These are phyloP conservation scores for Embidobia sp. DNA, from an alignment of 2,888 invertebrate genomes.

Conservation along the genomic window DNA sequence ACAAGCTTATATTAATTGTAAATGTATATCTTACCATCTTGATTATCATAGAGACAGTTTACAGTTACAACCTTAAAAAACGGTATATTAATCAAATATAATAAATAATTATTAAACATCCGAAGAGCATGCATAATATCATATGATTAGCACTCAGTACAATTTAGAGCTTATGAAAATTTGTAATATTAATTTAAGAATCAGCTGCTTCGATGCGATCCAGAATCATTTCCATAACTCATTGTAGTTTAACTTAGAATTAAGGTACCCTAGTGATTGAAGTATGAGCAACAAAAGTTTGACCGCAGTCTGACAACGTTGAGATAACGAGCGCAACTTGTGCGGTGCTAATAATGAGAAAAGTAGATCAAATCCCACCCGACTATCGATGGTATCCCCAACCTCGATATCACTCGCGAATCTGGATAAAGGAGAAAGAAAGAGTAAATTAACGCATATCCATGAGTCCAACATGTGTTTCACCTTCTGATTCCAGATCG, in stretches of 20 bases:
- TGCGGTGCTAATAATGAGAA: slow-evolving; percentile 28
- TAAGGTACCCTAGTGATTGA: slow-evolving; percentile 21
- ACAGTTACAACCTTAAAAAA: slow-evolving; percentile 40
- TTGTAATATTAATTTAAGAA: slow-evolving; percentile 51
- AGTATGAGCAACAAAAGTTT: slow-evolving; percentile 14
- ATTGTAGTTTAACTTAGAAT: slow-evolving; percentile 40
- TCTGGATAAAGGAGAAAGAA: slow-evolving; percentile 49
- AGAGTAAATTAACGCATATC: slow-evolving; percentile 44
- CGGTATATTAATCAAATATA: slow-evolving; percentile 26
- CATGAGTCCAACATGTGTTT: slow-evolving; percentile 70
- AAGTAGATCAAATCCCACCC: too few relatives aligned
- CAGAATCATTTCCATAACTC: slow-evolving; percentile 69
- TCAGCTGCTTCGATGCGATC: slow-evolving; percentile 73
- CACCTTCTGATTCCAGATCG: slow-evolving; percentile 89
- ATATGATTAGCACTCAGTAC: slow-evolving; percentile 48
- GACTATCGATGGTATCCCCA: too few relatives aligned
- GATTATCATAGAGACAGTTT: slow-evolving; percentile 18
- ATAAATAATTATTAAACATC: slow-evolving; percentile 41
- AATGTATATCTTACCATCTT: slow-evolving; percentile 27
- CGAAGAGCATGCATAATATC: slow-evolving; percentile 54
- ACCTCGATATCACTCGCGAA: too few relatives aligned
- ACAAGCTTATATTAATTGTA: slow-evolving; percentile 41
- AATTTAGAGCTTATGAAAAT: slow-evolving; percentile 52
- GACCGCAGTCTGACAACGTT: slow-evolving; percentile 15
- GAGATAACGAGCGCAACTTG: slow-evolving; percentile 37